A percentile compares a stretch with the other conserved stretches of the same genome.
These are phyloP conservation scores for Dendrolimus houi DNA, from an alignment of 2,888 invertebrate genomes.

Conservation along the genomic window DNA sequence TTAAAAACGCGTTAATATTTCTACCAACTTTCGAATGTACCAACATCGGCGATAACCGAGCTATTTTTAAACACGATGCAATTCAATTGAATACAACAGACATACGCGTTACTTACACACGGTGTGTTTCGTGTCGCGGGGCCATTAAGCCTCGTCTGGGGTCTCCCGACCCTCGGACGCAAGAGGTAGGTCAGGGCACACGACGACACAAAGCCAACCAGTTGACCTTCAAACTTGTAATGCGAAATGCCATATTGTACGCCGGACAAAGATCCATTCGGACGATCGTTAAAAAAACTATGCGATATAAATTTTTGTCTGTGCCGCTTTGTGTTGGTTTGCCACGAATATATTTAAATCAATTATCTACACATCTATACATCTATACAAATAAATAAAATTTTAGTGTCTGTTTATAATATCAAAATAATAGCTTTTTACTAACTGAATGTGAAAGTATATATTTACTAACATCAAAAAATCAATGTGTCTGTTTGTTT, in stretches of 20 bases:
- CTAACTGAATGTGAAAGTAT: too few relatives aligned
- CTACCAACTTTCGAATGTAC: background rate
- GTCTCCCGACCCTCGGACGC: constrained; percentile 20
- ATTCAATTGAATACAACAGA: constrained; percentile 5
- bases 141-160: background rate
- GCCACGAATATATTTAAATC: too few relatives aligned
- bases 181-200: constrained; percentile 59
- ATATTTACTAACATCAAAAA: too few relatives aligned
- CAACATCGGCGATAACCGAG: too few relatives aligned
- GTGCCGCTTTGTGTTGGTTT: background rate
- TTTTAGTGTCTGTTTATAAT: too few relatives aligned
- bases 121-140: constrained; percentile 8
- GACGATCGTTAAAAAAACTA: background rate
- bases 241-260: background rate
- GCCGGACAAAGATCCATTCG: background rate
- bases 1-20: too few relatives aligned
- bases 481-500: too few relatives aligned
- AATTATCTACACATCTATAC: too few relatives aligned
- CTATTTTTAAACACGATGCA: too few relatives aligned
- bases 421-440: too few relatives aligned
- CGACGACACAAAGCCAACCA: constrained; percentile 8
- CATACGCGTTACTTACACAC: background rate
- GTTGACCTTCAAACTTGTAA: background rate
- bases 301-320: background rate
- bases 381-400: too few relatives aligned